These are phyloP conservation scores for Hirtodrosophila trivittata DNA, from an alignment of 2,888 invertebrate genomes.

Conservation along the genomic window DNA sequence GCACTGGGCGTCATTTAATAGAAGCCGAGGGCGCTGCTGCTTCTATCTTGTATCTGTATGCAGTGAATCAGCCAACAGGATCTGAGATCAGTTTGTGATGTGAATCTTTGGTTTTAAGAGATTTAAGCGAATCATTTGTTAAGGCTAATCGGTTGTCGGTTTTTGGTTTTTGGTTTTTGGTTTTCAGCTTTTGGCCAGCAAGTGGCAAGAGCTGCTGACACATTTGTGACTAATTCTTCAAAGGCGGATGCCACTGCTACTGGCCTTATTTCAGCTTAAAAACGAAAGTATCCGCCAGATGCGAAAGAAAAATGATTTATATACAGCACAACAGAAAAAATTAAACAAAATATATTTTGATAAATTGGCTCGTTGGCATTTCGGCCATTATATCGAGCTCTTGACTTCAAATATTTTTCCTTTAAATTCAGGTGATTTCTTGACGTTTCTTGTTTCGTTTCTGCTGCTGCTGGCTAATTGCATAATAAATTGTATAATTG, in stretches of 20 bases:
- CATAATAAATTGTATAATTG: constrained; percentile 50
- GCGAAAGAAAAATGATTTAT: constrained; percentile 22
- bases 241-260: constrained; percentile 44
- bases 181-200: constrained; percentile 23
- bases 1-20: background rate
- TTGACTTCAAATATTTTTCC: background rate
- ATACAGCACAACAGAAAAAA: constrained; percentile 11
- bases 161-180: constrained; percentile 3
- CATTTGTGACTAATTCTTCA: constrained; percentile 59
- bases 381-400: constrained; percentile 6
- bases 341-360: constrained; percentile 35
- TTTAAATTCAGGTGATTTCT: constrained; percentile 6
- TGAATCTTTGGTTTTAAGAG: constrained; percentile 4
- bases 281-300: constrained; percentile 47
- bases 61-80: constrained; percentile 1
- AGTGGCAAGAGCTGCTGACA: constrained; percentile 42
- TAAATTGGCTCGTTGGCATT: constrained; percentile 33
- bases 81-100: constrained; percentile 3
- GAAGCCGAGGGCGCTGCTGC: background rate
- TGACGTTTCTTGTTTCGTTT: background rate
- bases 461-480: constrained; percentile 35
- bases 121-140: constrained; percentile 40
- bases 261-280: constrained; percentile 44
- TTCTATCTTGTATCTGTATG: background rate
- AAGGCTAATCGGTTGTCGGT: constrained; percentile 39